phyloP scores from a whole-genome alignment of 2,113 vertebrate species.

The Clarias gariepinus region DNA sequence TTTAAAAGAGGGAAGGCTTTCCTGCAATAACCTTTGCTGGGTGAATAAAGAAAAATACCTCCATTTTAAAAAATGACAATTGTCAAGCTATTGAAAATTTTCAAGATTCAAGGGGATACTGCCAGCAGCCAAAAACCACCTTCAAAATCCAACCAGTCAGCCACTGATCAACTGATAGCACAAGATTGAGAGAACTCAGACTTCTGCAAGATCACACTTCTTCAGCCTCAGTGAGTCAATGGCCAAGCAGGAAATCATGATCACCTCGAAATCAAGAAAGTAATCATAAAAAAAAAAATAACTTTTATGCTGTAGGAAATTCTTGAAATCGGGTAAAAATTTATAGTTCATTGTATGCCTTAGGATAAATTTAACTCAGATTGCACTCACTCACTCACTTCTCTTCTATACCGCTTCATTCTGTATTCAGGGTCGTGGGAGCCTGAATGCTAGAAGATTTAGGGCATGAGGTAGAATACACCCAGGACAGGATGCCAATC shows the following conservation, averaged over 20 bases:
- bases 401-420: no score
- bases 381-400: no score
- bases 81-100: not conserved
- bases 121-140: not conserved
- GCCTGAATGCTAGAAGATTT: no score
- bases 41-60: not conserved
- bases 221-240: not conserved
- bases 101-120: not conserved
- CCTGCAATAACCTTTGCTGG: not conserved
- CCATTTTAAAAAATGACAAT: not conserved
- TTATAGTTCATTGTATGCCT: not conserved
- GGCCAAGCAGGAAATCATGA: not conserved
- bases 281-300: constrained; percentile 8
- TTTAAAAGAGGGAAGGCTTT: not conserved
- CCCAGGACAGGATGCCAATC: no score
- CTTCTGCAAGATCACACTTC: not conserved
- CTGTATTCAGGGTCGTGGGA: no score
- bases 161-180: not conserved
- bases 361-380: not conserved
- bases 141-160: not conserved
- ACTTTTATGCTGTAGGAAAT: not conserved
- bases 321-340: not conserved
- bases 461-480: no score
- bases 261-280: constrained; percentile 12
- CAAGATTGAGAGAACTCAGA: not conserved